Conservation (phyloP, 2,797 vertebrate genomes). For the Liasis olivaceus region DNA sequence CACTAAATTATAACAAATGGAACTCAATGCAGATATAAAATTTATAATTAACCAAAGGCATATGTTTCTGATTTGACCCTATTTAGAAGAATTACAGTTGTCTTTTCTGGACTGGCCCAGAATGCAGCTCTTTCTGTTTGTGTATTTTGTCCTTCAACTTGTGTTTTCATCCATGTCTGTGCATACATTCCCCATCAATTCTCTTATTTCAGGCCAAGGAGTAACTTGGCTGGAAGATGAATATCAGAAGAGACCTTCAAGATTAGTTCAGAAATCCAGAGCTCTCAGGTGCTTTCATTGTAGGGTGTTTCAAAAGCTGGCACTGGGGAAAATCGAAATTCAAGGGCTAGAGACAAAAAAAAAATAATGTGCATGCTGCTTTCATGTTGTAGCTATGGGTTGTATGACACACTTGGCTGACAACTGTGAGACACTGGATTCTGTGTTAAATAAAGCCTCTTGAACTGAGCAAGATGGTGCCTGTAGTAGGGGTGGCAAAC, state of each 20-base stretch:
- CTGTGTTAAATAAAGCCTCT: background rate
- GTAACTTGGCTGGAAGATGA: too few relatives aligned
- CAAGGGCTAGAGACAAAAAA: background rate
- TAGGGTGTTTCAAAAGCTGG: background rate
- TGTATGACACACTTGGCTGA: too few relatives aligned
- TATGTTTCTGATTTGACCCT: background rate
- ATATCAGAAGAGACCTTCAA: background rate
- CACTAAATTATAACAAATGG: background rate
- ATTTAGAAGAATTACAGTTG: background rate
- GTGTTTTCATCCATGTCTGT: too few relatives aligned
- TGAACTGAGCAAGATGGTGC: background rate
- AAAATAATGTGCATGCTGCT: background rate
- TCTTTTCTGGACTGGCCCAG: too few relatives aligned
- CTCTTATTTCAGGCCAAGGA: too few relatives aligned
- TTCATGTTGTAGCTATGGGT: too few relatives aligned
- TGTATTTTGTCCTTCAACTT: too few relatives aligned
- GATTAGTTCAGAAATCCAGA: background rate
- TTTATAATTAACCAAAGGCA: background rate
- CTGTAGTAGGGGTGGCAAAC: background rate
- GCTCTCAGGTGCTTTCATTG: too few relatives aligned
- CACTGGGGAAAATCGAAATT: background rate
- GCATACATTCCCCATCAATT: too few relatives aligned
- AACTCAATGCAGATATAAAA: background rate
- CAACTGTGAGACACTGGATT: background rate
- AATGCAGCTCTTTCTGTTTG: too few relatives aligned